Evolutionary conservation across 1,140 invertebrate species (phyloP).

Genomic region (Scaptomyza hsui): DNA sequence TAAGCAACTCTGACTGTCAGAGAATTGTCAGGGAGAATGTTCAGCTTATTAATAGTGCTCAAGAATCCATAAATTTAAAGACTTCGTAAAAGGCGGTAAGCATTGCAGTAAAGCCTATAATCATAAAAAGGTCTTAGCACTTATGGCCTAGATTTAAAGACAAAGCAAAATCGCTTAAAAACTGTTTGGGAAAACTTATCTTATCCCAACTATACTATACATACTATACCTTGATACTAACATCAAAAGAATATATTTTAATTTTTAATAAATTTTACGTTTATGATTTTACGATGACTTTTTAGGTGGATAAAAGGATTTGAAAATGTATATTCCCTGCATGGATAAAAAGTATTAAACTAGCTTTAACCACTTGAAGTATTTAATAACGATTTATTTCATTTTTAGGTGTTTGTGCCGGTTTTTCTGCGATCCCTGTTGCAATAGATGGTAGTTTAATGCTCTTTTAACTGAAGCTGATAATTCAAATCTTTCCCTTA

Average conservation of each 20-base stretch:
- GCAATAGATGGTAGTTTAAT: not conserved
- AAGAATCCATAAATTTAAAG: no score
- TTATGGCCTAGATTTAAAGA: no score
- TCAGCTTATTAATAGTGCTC: not conserved
- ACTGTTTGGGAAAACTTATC: not conserved
- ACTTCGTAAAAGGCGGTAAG: no score
- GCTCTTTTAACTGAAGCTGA: not conserved
- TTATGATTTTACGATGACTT: constrained; percentile 12
- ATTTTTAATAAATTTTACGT: constrained; percentile 28
- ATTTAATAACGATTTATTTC: not conserved
- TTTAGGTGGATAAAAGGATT: constrained; percentile 27
- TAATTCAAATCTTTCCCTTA: not conserved
- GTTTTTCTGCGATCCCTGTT: not conserved
- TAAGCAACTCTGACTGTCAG: constrained; percentile 10
- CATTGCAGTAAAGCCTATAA: no score
- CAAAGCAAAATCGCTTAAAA: not conserved
- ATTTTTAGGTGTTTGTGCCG: not conserved
- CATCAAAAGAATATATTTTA: constrained; percentile 20
- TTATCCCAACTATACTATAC: no score
- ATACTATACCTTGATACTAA: constrained; percentile 17
- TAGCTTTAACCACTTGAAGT: not conserved
- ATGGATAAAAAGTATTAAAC: constrained; percentile 9
- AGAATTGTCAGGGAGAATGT: not conserved
- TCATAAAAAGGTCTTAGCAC: no score
- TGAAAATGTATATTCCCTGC: constrained; percentile 32